Conservation (phyloP, 2,888 invertebrate species). For the Erebia palarica region DNA sequence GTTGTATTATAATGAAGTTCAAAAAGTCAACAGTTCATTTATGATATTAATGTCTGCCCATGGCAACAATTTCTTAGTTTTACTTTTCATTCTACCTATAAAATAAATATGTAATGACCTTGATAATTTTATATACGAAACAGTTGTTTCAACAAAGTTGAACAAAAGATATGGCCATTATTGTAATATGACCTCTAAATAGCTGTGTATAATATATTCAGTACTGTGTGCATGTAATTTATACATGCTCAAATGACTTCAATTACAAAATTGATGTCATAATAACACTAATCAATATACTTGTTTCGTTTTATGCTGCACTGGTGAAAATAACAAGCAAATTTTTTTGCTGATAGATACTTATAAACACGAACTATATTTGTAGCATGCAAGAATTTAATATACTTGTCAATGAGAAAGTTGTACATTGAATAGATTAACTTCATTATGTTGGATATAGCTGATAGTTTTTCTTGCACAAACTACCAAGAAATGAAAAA, state of each 20-base stretch:
- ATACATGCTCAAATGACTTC: slow-evolving; percentile 1
- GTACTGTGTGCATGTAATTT: background rate
- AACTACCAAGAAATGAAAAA: background rate
- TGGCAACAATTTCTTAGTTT: too few species aligned
- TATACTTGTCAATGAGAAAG: background rate
- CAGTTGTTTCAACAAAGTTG: slow-evolving; percentile 8
- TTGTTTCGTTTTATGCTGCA: too few species aligned
- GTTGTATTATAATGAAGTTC: too few species aligned
- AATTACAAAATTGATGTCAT: background rate
- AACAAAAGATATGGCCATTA: slow-evolving; percentile 4
- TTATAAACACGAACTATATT: background rate
- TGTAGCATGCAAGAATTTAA: background rate
- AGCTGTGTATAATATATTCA: background rate
- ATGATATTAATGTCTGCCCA: too few species aligned
- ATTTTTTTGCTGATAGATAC: background rate
- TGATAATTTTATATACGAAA: background rate
- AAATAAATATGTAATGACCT: background rate
- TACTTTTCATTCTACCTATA: too few species aligned
- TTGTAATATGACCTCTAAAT: background rate
- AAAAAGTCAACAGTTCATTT: too few species aligned
- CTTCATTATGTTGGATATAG: background rate
- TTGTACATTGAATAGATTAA: background rate
- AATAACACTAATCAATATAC: background rate
- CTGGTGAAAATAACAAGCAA: background rate
- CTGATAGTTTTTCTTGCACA: background rate